Percentiles rank a stretch among this genome's conserved stretches.
These are phyloP conservation scores for Harpagus bidentatus DNA, from an alignment of 2,113 vertebrate genomes.

Conservation along the genomic window DNA sequence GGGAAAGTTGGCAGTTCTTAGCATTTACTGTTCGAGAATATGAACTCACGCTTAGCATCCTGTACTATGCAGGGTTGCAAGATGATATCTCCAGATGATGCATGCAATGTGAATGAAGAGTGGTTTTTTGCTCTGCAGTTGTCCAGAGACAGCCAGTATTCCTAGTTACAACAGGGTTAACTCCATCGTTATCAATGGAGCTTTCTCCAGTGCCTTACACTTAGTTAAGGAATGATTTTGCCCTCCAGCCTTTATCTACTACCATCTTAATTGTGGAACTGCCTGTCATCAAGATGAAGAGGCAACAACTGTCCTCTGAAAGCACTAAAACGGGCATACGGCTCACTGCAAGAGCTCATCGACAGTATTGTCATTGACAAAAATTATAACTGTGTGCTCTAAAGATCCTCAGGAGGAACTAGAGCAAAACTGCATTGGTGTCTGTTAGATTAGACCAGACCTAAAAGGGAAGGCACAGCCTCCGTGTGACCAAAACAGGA, in stretches of 20 bases:
- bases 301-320: background rate
- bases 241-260: background rate
- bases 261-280: background rate
- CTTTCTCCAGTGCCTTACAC: background rate
- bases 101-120: background rate
- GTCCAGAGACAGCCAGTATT: background rate
- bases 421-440: background rate
- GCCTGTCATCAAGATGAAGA: background rate
- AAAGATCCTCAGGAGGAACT: background rate
- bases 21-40: background rate
- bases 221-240: background rate
- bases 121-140: background rate
- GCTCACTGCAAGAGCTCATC: background rate
- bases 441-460: background rate
- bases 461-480: background rate
- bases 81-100: background rate
- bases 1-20: background rate
- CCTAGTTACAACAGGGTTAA: background rate
- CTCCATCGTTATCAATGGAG: background rate
- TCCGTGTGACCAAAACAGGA: background rate
- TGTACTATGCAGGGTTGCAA: background rate
- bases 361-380: background rate
- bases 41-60: background rate
- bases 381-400: background rate
- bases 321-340: background rate